A percentile compares a stretch with the other conserved stretches of the same genome.
These are phyloP conservation scores for Cheiracanthium punctorium DNA, from an alignment of 2,888 invertebrate genomes.

Conservation along the genomic window DNA sequence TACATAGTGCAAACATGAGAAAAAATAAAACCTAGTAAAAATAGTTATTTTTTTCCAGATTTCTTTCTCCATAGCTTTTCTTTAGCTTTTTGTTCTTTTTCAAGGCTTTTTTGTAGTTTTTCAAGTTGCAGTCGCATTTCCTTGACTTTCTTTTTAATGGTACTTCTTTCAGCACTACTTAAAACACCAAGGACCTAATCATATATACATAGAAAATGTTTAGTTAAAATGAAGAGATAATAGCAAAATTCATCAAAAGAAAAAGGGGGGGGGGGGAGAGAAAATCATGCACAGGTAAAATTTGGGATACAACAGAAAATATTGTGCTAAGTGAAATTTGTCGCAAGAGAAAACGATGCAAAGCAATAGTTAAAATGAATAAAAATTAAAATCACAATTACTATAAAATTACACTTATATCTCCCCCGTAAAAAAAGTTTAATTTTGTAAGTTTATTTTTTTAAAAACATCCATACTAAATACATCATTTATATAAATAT, in stretches of 20 bases:
- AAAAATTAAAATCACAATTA: too few relatives aligned
- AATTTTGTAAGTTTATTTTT: too few relatives aligned
- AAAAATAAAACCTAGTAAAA: not conserved
- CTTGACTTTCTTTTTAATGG: slow-evolving; percentile 79
- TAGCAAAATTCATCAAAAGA: not conserved
- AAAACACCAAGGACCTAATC: slow-evolving; percentile 78
- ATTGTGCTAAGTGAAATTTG: too few relatives aligned
- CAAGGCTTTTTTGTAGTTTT: slow-evolving; percentile 82
- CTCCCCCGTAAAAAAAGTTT: too few relatives aligned
- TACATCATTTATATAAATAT: too few relatives aligned
- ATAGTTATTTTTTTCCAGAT: slow-evolving; percentile 62
- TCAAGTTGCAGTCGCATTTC: slow-evolving; percentile 78
- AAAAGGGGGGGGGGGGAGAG: not conserved
- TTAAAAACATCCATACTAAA: too few relatives aligned
- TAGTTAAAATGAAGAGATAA: slow-evolving; percentile 11
- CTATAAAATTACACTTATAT: too few relatives aligned
- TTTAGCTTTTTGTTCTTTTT: slow-evolving; percentile 86
- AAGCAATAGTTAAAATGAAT: too few relatives aligned
- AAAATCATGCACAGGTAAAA: not conserved
- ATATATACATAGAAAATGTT: too few relatives aligned
- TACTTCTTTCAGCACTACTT: slow-evolving; percentile 78
- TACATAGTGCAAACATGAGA: not conserved
- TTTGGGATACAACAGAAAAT: too few relatives aligned
- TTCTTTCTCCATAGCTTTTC: slow-evolving; percentile 67
- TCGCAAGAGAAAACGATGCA: too few relatives aligned